Conservation (phyloP, 2,113 vertebrate species). For the Percina caprodes region DNA sequence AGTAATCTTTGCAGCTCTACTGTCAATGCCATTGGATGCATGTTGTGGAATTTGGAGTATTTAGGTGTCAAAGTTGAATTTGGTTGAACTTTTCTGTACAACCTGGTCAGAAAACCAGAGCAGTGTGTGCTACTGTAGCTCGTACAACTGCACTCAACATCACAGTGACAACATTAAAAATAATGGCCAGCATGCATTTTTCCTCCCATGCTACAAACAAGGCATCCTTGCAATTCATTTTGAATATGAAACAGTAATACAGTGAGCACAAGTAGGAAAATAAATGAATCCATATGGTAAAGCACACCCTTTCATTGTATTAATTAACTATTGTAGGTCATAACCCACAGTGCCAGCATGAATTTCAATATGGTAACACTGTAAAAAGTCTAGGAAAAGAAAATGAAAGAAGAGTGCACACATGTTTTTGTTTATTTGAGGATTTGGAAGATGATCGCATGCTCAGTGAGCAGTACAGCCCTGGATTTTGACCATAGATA, state of each 20-base stretch:
- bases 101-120: neutral
- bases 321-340: neutral
- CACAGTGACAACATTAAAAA: neutral
- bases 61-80: neutral
- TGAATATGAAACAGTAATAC: neutral
- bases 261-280: neutral
- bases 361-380: neutral
- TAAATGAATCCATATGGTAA: neutral
- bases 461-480: slow-evolving; percentile 51
- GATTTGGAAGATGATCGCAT: slow-evolving; percentile 42
- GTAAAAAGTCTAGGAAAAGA: neutral
- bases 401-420: neutral
- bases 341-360: neutral
- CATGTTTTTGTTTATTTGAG: slow-evolving; percentile 33
- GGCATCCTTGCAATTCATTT: neutral
- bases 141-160: neutral
- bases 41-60: too few species aligned
- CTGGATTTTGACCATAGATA: slow-evolving; percentile 67
- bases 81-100: neutral
- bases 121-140: neutral
- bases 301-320: neutral
- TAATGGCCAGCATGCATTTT: neutral
- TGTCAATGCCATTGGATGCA: too few species aligned
- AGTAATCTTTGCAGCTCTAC: neutral
- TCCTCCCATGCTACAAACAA: neutral